Base-by-base conservation (phyloP, 1,140 invertebrate species). In the Homalodisca vitripennis region DNA sequence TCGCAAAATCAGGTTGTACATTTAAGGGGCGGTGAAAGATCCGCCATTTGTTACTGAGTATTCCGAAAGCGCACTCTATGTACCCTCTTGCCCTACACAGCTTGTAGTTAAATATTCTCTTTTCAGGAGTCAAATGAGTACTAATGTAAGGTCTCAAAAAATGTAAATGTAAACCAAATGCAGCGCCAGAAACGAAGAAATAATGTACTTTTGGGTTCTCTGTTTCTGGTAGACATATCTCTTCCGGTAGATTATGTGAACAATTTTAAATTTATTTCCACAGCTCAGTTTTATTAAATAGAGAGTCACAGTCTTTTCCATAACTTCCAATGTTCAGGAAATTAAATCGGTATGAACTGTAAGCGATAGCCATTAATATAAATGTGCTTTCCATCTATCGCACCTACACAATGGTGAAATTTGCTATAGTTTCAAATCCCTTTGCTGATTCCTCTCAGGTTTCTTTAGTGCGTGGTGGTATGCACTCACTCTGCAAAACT, bases 321-420 rank as follows among this genome's bases (percentile, higher is more conserved):
- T n/a, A n/a, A n/a, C n/a, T n/a, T n/a, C n/a, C n/a, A n/a, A n/a
- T n/a, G n/a, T n/a, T n/a, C n/a, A n/a, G n/a, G n/a, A n/a, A n/a
- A n/a, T n/a, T n/a, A n/a, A n/a, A n/a, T n/a, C n/a, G n/a, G n/a
- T n/a, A n/a, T n/a, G n/a, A 67, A 29, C 75, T 75, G 73, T 83
- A 79, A 29, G 78, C 78, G 31, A 82, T 62, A 26, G 77, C 81
- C 60, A 82, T 70, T 51, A 84, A 70, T 32, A 82, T 78, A 29
- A 82, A 74, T 53, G 78, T 79, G 63, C 46, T 81, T 64, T 70
- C 77, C 2, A 82, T 70, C 73, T 79, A 77, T 66, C 80, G 81
- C 12, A 77, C 79, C 80, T 31, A 82, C 68, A 71, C 80, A 80
- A 73, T 80, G 72, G 79, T 79, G 69, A 83, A 82, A 73, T 82